Conservation (phyloP, 2,888 invertebrate genomes). For the Lacanobia wlatinum region DNA sequence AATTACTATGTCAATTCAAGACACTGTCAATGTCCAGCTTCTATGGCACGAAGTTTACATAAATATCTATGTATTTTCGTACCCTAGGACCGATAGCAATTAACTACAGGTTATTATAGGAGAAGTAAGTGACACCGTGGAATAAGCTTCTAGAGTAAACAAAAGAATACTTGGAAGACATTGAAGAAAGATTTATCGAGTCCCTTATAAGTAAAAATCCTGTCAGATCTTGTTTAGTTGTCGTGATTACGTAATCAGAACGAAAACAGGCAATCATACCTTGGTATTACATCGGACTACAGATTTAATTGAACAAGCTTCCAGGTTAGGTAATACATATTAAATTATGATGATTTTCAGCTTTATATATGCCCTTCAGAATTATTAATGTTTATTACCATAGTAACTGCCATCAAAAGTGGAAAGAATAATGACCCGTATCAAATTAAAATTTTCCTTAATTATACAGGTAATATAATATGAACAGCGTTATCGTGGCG, state of each 20-base stretch:
- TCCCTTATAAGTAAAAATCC: not conserved
- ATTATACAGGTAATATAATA: constrained; percentile 40
- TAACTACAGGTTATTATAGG: not conserved
- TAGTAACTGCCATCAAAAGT: constrained; percentile 11
- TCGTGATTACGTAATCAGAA: constrained; percentile 4
- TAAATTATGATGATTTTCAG: constrained; percentile 13
- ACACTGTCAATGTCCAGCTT: not conserved
- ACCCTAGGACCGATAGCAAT: not conserved
- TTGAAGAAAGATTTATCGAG: not conserved
- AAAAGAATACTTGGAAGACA: not conserved
- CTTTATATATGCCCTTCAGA: not conserved
- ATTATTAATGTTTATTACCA: constrained; percentile 10
- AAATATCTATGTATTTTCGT: not conserved
- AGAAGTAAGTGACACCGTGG: not conserved
- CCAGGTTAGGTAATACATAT: not conserved
- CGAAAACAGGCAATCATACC: not conserved
- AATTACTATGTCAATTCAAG: not conserved
- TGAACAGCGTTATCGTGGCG: constrained; percentile 5
- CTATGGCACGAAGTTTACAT: not conserved
- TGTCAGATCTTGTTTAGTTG: not conserved
- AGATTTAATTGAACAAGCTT: not conserved
- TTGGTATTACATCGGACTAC: not conserved
- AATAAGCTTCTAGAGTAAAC: not conserved
- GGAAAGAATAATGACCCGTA: constrained; percentile 19
- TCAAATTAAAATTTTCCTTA: constrained; percentile 40